These are phyloP conservation scores for Malurus splendens DNA, from an alignment of 2,797 vertebrate species.

Conservation along the genomic window DNA sequence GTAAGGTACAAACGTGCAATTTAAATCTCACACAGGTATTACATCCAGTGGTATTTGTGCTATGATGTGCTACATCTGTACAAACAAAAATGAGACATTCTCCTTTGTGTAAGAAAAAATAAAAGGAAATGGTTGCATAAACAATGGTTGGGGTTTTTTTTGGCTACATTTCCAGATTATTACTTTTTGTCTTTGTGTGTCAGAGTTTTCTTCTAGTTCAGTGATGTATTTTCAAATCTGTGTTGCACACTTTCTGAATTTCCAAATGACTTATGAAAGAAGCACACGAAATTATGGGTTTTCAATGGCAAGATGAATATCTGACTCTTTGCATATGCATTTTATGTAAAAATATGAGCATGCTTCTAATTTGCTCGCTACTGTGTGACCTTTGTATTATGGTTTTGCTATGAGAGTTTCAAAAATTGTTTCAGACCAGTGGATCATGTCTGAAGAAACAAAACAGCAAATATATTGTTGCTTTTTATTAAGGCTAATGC, in stretches of 20 bases:
- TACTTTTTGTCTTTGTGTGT: constrained; percentile 1
- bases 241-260: constrained; percentile 17
- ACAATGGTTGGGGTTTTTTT: neutral
- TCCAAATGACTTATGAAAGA: constrained; percentile 10
- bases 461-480: constrained; percentile 17
- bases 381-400: constrained; percentile 29
- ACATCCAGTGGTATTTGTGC: neutral
- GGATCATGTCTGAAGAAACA: constrained; percentile 36
- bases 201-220: constrained; percentile 4
- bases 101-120: neutral
- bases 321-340: constrained; percentile 40
- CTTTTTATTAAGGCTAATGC: constrained; percentile 50
- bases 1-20: neutral
- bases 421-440: constrained; percentile 47
- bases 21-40: neutral
- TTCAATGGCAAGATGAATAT: neutral
- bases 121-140: neutral
- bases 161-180: neutral
- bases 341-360: constrained; percentile 48
- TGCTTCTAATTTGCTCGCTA: constrained; percentile 47
- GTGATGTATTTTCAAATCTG: neutral
- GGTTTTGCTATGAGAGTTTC: constrained; percentile 28
- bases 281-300: constrained; percentile 18
- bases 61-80: neutral
- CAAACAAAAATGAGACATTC: neutral